A percentile compares a stretch with the other conserved stretches of the same genome.
Evolutionary conservation across 1,140 invertebrate genomes (phyloP).

Genomic region (Ceratina japonica): DNA sequence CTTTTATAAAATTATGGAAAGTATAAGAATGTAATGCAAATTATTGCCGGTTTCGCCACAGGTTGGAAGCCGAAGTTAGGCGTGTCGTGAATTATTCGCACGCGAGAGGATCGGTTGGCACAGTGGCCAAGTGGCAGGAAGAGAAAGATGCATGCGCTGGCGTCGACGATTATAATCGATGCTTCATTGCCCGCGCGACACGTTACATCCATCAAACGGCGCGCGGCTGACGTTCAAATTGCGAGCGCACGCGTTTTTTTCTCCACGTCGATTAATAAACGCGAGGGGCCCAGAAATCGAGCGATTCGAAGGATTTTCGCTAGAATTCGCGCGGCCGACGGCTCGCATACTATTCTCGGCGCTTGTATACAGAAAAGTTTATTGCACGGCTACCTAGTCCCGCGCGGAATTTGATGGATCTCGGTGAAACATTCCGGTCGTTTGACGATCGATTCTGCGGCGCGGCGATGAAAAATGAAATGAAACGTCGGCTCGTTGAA

Average conservation of each 20-base stretch:
- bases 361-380: constrained; percentile 45
- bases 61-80: background rate
- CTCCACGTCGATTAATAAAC: too few relatives aligned
- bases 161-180: constrained; percentile 17
- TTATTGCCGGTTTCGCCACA: background rate
- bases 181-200: background rate
- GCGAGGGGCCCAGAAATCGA: background rate
- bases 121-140: constrained; percentile 8
- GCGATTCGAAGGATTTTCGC: background rate
- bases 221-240: background rate
- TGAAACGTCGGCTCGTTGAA: constrained; percentile 28
- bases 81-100: constrained; percentile 15
- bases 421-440: constrained; percentile 30
- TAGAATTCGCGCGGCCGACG: background rate
- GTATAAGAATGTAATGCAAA: background rate
- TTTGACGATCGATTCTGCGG: constrained; percentile 42
- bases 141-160: background rate
- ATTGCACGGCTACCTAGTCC: constrained; percentile 31
- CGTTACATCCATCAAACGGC: background rate
- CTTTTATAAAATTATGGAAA: background rate
- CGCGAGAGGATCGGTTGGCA: constrained; percentile 8
- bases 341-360: constrained; percentile 34
- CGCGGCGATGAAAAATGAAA: constrained; percentile 46
- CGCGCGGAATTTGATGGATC: constrained; percentile 46
- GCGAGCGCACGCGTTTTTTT: too few relatives aligned